Conservation (phyloP, 2,888 invertebrate genomes). For the Thelaira solivaga region DNA sequence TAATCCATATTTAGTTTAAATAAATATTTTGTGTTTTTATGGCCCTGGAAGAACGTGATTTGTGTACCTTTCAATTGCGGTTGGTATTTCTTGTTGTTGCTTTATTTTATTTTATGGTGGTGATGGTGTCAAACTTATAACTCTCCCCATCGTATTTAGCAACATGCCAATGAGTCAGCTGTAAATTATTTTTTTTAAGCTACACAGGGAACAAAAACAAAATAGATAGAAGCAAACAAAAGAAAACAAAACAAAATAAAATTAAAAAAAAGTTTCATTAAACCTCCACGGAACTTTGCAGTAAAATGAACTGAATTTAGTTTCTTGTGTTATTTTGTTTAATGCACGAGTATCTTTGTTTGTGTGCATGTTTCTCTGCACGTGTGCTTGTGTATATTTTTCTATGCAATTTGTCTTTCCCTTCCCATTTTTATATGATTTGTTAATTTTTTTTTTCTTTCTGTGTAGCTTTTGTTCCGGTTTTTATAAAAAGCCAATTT, state of each 20-base stretch:
- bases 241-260: background rate
- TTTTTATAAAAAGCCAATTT: conserved; percentile 17
- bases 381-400: background rate
- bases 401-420: background rate
- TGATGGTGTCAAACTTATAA: conserved; percentile 34
- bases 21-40: background rate
- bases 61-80: conserved; percentile 46
- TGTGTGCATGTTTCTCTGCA: background rate
- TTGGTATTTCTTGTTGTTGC: conserved; percentile 32
- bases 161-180: conserved; percentile 48
- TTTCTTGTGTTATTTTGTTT: conserved; percentile 16
- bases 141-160: conserved; percentile 40
- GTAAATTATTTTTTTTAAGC: conserved; percentile 36
- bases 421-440: background rate
- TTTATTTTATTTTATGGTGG: background rate
- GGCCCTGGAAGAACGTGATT: background rate
- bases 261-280: conserved; percentile 31
- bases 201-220: conserved; percentile 2
- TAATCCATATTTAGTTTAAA: conserved; percentile 5
- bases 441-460: background rate
- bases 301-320: conserved; percentile 49
- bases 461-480: background rate
- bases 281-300: conserved; percentile 54
- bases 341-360: background rate
- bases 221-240: too few species aligned